phyloP scores from a whole-genome alignment of 1,140 invertebrate genomes.

The Ceratosolen fusciceps region DNA sequence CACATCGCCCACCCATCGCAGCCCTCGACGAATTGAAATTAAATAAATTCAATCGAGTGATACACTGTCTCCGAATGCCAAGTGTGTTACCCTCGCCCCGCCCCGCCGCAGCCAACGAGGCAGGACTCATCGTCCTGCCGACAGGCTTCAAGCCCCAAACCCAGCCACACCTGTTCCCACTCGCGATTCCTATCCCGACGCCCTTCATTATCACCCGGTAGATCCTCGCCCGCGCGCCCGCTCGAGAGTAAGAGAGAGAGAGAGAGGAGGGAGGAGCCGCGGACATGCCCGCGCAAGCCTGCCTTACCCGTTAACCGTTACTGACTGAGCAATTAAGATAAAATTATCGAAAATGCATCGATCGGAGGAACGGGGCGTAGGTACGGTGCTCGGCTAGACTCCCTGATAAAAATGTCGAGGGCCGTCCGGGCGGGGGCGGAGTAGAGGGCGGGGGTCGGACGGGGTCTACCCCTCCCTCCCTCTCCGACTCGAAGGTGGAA shows the following conservation, averaged over 20 bases:
- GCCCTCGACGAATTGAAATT: background rate
- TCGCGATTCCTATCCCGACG: background rate
- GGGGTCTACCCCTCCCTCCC: too few species aligned
- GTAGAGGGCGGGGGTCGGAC: background rate
- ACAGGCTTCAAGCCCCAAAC: too few species aligned
- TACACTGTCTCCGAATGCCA: background rate
- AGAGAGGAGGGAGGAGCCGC: conserved; percentile 3
- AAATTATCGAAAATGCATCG: conserved; percentile 50
- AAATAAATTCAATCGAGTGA: conserved; percentile 35
- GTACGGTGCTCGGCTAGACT: background rate
- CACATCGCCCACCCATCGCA: too few species aligned
- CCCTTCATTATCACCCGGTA: conserved; percentile 22
- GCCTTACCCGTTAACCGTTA: conserved; percentile 46
- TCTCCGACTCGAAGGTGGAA: too few species aligned
- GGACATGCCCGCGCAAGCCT: conserved; percentile 22
- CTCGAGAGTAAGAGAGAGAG: too few species aligned
- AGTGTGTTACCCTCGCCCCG: background rate
- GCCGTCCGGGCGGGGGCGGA: background rate
- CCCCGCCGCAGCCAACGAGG: too few species aligned
- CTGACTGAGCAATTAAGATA: conserved; percentile 50
- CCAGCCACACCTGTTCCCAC: background rate
- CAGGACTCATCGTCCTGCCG: too few species aligned
- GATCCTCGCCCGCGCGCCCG: too few species aligned
- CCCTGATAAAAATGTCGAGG: background rate
- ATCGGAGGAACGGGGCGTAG: background rate